Conservation (phyloP, 1,140 invertebrate species). For the Zaprionus gabonicus region DNA sequence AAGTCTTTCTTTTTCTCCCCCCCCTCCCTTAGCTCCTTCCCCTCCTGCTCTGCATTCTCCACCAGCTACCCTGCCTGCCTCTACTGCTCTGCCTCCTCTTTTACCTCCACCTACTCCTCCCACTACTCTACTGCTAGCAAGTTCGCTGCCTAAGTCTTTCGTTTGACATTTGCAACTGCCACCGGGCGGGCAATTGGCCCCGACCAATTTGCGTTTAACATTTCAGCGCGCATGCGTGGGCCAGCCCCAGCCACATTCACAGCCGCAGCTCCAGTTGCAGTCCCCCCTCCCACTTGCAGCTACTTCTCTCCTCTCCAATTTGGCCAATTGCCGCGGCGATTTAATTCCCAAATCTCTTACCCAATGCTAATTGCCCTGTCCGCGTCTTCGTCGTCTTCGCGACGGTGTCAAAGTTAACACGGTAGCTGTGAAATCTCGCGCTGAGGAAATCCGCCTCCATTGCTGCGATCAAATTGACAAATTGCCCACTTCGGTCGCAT, state of each 20-base stretch:
- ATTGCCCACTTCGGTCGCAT: slow-evolving; percentile 47
- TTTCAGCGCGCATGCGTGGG: slow-evolving; percentile 27
- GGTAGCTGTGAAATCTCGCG: slow-evolving; percentile 79
- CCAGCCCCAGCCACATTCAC: neutral
- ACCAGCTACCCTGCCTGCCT: no score
- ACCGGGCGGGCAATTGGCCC: slow-evolving; percentile 37
- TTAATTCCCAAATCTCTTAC: slow-evolving; percentile 73
- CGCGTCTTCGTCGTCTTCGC: slow-evolving; percentile 23
- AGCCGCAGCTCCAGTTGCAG: neutral
- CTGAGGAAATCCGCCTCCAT: slow-evolving; percentile 75
- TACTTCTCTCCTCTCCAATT: slow-evolving; percentile 53
- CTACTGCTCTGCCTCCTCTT: no score
- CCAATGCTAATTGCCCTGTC: slow-evolving; percentile 74
- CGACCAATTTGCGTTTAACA: slow-evolving; percentile 16
- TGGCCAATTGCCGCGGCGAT: slow-evolving; percentile 65
- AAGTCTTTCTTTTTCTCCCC: slow-evolving; percentile 71
- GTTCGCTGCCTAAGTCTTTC: slow-evolving; percentile 79
- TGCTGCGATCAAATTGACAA: slow-evolving; percentile 22
- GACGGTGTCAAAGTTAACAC: slow-evolving; percentile 78
- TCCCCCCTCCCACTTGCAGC: neutral
- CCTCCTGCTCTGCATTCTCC: neutral
- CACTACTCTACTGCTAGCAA: slow-evolving; percentile 24
- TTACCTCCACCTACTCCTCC: neutral
- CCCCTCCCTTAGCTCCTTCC: no score
- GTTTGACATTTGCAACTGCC: slow-evolving; percentile 73